Percentiles rank a stretch among this genome's conserved stretches.
phyloP scores from a whole-genome alignment of 2,888 invertebrate species.

The Amaurobius ferox region DNA sequence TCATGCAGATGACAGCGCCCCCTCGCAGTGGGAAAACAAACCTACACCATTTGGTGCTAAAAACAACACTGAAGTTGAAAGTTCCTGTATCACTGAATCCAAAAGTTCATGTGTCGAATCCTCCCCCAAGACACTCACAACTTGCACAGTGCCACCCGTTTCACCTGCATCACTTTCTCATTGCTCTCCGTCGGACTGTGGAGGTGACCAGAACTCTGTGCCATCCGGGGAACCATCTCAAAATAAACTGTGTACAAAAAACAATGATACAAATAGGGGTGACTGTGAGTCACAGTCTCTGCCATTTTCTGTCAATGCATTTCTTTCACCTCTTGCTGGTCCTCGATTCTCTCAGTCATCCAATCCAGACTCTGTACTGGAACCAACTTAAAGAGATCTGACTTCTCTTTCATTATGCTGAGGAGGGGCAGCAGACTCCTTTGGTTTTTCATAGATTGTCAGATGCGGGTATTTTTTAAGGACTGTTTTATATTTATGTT shows the following conservation, averaged over 20 bases:
- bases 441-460: slow-evolving; percentile 55
- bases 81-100: slow-evolving; percentile 59
- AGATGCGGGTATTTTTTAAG: slow-evolving; percentile 73
- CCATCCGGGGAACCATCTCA: slow-evolving; percentile 41
- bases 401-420: slow-evolving; percentile 18
- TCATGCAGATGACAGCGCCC: not conserved
- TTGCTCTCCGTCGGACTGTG: slow-evolving; percentile 33
- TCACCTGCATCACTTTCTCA: slow-evolving; percentile 22
- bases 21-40: slow-evolving; percentile 17
- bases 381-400: slow-evolving; percentile 67
- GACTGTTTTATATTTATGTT: slow-evolving; percentile 73
- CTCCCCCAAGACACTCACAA: slow-evolving; percentile 17
- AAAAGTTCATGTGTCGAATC: slow-evolving; percentile 6
- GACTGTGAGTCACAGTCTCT: slow-evolving; percentile 26
- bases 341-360: slow-evolving; percentile 63
- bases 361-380: slow-evolving; percentile 17
- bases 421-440: slow-evolving; percentile 20
- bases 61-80: slow-evolving; percentile 35
- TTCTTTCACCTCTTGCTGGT: slow-evolving; percentile 60
- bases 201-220: slow-evolving; percentile 46
- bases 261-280: not conserved
- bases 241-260: not conserved
- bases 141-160: slow-evolving; percentile 57
- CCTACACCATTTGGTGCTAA: slow-evolving; percentile 41
- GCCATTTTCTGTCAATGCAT: slow-evolving; percentile 66